Evolutionary conservation across 2,888 invertebrate species (phyloP).

Genomic region (Cryptocephalus moraei): DNA sequence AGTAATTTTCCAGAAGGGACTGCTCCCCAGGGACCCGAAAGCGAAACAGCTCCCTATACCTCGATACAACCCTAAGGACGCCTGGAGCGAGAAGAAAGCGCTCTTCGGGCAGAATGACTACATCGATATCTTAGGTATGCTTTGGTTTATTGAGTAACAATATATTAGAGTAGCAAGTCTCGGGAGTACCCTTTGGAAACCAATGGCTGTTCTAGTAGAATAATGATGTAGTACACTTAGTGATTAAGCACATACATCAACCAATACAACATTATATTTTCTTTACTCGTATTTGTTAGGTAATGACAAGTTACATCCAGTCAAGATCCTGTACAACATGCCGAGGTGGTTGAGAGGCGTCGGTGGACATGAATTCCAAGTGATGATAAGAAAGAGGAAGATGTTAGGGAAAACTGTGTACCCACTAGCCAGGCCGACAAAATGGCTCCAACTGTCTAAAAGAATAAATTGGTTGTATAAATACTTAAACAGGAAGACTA

Average conservation of each 20-base stretch:
- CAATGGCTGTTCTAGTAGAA: no score
- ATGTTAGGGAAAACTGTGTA: conserved; percentile 49
- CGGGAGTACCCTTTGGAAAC: no score
- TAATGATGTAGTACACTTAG: no score
- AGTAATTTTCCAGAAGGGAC: conserved; percentile 52
- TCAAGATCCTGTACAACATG: conserved; percentile 71
- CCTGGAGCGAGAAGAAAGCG: conserved; percentile 68
- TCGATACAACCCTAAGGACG: conserved; percentile 59
- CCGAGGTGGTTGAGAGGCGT: conserved; percentile 88
- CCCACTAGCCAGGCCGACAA: conserved; percentile 59
- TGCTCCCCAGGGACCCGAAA: conserved; percentile 55
- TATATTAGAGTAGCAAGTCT: conserved; percentile 1
- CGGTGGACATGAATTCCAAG: conserved; percentile 74
- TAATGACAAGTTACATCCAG: conserved; percentile 69
- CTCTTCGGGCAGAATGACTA: conserved; percentile 95
- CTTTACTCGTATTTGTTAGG: conserved; percentile 39
- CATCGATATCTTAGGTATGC: conserved; percentile 68
- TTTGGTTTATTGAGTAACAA: no score
- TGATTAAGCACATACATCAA: no score
- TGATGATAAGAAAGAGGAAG: conserved; percentile 62
- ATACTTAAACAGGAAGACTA: conserved; percentile 72
- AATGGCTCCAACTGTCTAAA: conserved; percentile 66
- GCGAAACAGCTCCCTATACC: conserved; percentile 52
- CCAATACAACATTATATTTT: neutral
- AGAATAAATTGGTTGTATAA: conserved; percentile 64